These are phyloP conservation scores for Rotaria socialis DNA, from an alignment of 2,888 invertebrate genomes.

Conservation along the genomic window DNA sequence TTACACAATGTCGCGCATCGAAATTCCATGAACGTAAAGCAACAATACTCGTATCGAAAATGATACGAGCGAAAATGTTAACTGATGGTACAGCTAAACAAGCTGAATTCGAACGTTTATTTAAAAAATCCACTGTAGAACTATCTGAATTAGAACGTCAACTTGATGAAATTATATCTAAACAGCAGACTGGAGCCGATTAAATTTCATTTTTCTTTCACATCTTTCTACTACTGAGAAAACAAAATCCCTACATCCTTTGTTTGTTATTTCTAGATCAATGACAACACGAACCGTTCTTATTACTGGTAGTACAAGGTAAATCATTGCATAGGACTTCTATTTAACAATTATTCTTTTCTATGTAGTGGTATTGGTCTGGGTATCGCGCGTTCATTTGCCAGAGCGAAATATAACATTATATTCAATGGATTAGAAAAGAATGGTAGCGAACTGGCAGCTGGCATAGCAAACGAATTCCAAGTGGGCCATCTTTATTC, in stretches of 20 bases:
- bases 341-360: background rate
- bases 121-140: background rate
- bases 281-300: constrained; percentile 9
- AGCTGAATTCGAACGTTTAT: background rate
- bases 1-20: background rate
- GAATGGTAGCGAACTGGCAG: background rate
- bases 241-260: background rate
- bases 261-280: background rate
- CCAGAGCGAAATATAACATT: constrained; percentile 32
- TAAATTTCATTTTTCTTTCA: background rate
- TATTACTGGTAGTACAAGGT: constrained; percentile 29
- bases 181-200: background rate
- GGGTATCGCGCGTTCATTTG: constrained; percentile 24
- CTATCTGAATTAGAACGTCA: background rate
- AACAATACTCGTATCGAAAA: background rate
- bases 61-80: background rate
- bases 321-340: too few species aligned
- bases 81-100: constrained; percentile 14
- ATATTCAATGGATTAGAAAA: constrained; percentile 25
- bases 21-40: constrained; percentile 5
- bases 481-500: background rate
- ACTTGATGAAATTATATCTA: background rate
- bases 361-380: constrained; percentile 20
- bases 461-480: background rate
- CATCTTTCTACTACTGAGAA: too few species aligned